phyloP scores from a whole-genome alignment of 2,113 vertebrate genomes.

The Chunga burmeisteri region DNA sequence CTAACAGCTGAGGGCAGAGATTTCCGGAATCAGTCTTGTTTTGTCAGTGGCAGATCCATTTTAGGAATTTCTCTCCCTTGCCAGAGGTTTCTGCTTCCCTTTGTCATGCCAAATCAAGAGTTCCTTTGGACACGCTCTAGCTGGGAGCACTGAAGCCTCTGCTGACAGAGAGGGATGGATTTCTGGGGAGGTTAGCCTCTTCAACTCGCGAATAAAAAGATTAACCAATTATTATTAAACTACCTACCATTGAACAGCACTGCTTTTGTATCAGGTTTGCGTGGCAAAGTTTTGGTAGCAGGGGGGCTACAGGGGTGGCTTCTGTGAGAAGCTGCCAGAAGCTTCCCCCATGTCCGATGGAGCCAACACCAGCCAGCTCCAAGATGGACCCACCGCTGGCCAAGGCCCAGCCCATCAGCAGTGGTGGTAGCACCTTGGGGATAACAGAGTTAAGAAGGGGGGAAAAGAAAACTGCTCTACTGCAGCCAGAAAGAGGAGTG shows the following conservation, averaged over 20 bases:
- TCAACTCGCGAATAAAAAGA: background rate
- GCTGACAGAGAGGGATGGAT: background rate
- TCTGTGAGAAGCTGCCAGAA: too few species aligned
- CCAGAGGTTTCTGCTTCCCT: background rate
- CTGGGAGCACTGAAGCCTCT: background rate
- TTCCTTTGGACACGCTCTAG: background rate
- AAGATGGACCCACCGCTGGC: too few species aligned
- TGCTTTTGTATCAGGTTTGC: background rate
- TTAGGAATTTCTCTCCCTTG: background rate
- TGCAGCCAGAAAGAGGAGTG: too few species aligned
- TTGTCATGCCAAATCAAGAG: background rate
- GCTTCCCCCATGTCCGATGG: too few species aligned
- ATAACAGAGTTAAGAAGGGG: too few species aligned
- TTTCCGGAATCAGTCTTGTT: background rate
- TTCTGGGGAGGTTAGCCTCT: background rate
- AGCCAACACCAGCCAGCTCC: too few species aligned
- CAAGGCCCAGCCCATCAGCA: too few species aligned
- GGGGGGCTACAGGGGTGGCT: too few species aligned
- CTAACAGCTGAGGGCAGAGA: background rate
- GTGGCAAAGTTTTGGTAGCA: too few species aligned
- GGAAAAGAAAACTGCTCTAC: too few species aligned
- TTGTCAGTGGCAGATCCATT: background rate
- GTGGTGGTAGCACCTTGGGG: too few species aligned
- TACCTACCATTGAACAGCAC: background rate
- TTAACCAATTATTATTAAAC: background rate